Evolutionary conservation across 2,797 vertebrate genomes (phyloP), one percentile per base, ranked within the genome.

Genomic region (Ceyx erithaca): DNA sequence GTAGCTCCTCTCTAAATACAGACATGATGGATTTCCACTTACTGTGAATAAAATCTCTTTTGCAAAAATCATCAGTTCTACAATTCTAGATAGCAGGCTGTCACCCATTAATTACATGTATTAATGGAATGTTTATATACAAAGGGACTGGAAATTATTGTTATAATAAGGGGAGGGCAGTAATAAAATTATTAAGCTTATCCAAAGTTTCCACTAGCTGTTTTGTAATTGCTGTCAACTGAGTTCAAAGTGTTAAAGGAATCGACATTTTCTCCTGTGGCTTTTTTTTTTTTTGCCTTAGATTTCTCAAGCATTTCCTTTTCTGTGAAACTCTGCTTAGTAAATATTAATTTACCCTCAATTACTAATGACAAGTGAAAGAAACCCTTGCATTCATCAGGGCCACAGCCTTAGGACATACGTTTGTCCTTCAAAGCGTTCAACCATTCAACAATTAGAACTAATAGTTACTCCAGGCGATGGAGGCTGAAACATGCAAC

Each of bases 281-380:
- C 58, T 15, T 8, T 59, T 77, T 49, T 62, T 83, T 68, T 87
- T 52, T 40, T 40, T 49, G 75, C 52, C 66, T 79, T 70, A 64
- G 33, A 70, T 95, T 96, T 96, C 94, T 93, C 89, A 87, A 46
- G 93, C 88, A 87, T 78, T 81, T 72, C 80, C 79, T 67, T 83
- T 92, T 75, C 94, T 93, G 16, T 85, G 91, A 95, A 96, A 83
- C 96, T 97, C 97, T 98, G 97, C 97, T 98, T 96, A 98, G 98
- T 98, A 98, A 98, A 97, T 97, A 95, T 97, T 97, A 98, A 97
- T 97, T 96, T 95, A 95, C 95, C 93, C 96, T 94, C 97, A 96
- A 98, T 98, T 96, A 95, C 96, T 96, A 97, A 97, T 97, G 98
- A 98, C 98, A 98, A 97, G 97, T 95, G 86, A 97, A 98, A 97